Percentiles rank a stretch among this genome's conserved stretches.
Conservation (phyloP, 2,113 vertebrate genomes). For the Isichthys henryi region DNA sequence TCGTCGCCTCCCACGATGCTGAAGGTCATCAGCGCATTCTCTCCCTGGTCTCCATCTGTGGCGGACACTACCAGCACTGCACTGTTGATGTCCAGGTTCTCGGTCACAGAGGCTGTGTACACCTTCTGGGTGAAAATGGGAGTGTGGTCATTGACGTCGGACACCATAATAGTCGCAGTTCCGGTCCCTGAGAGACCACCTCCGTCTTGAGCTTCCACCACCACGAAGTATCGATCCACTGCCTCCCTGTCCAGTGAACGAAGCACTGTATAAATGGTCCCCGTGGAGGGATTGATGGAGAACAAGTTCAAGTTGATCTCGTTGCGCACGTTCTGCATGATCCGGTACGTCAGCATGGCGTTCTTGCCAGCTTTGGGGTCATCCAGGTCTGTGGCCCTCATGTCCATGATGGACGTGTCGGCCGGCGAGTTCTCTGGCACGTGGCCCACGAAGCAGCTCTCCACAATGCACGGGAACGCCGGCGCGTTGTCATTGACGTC, state of each 20-base stretch:
- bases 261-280: constrained; percentile 71
- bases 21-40: constrained; percentile 73
- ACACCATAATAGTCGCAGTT: constrained; percentile 74
- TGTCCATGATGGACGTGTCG: constrained; percentile 75
- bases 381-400: constrained; percentile 75
- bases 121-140: constrained; percentile 72
- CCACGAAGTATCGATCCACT: constrained; percentile 68
- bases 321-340: constrained; percentile 73
- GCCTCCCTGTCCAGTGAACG: constrained; percentile 72
- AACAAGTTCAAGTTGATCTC: constrained; percentile 80
- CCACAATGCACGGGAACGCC: constrained; percentile 66
- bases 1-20: constrained; percentile 75
- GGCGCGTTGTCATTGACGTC: constrained; percentile 77
- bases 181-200: constrained; percentile 76
- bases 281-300: constrained; percentile 68
- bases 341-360: constrained; percentile 71
- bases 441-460: constrained; percentile 67
- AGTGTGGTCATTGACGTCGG: constrained; percentile 78
- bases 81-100: constrained; percentile 67
- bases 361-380: constrained; percentile 70
- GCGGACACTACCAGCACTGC: constrained; percentile 69
- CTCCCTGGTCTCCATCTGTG: constrained; percentile 71
- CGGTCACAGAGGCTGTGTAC: constrained; percentile 64
- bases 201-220: constrained; percentile 77
- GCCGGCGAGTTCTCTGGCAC: constrained; percentile 73